Evolutionary conservation across 2,797 vertebrate genomes (phyloP).

Genomic region (Salmo trutta): DNA sequence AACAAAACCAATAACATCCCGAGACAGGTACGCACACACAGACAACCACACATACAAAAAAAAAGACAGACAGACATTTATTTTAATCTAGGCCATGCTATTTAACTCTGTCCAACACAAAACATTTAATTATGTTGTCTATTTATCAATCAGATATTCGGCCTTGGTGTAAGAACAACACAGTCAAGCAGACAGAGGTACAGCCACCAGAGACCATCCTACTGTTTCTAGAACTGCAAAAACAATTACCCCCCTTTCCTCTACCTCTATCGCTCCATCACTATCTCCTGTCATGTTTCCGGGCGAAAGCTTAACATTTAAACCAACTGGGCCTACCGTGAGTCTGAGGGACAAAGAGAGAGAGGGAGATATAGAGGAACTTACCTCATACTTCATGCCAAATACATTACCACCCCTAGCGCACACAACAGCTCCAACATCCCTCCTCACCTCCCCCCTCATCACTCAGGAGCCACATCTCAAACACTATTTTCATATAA

Average conservation of each 20-base stretch:
- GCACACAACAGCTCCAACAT: too few relatives aligned
- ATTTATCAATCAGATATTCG: too few relatives aligned
- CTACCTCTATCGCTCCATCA: conserved; percentile 57
- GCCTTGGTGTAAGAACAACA: too few relatives aligned
- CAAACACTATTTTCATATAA: background rate
- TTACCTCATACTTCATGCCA: conserved; percentile 72
- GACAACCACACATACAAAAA: background rate
- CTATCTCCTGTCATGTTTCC: conserved; percentile 72
- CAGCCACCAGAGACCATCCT: background rate
- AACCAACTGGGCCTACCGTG: conserved; percentile 75
- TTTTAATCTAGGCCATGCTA: too few relatives aligned
- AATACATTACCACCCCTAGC: conserved; percentile 23
- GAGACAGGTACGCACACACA: background rate
- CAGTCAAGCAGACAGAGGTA: too few relatives aligned
- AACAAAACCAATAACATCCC: conserved; percentile 18
- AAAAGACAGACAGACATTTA: too few relatives aligned
- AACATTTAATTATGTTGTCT: too few relatives aligned
- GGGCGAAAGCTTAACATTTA: conserved; percentile 71
- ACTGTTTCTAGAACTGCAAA: background rate
- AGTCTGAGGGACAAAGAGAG: conserved; percentile 67
- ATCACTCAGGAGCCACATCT: too few relatives aligned
- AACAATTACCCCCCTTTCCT: conserved; percentile 45
- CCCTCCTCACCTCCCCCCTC: too few relatives aligned
- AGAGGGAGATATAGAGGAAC: conserved; percentile 66
- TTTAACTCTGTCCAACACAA: too few relatives aligned